Conservation (phyloP, 2,113 vertebrate genomes). For the Perccottus glenii region DNA sequence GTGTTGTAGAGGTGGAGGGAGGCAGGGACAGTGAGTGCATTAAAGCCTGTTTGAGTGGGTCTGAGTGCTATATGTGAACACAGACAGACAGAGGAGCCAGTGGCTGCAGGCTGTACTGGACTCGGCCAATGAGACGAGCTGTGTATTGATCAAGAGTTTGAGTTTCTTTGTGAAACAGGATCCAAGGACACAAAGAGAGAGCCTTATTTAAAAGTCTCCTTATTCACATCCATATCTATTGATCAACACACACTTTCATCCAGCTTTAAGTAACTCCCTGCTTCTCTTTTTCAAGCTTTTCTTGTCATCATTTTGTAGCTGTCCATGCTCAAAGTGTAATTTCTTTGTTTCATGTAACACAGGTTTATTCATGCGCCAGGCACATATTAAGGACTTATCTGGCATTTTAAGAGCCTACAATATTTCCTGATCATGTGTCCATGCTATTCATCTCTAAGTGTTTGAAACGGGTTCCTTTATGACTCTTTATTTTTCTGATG, state of each 20-base stretch:
- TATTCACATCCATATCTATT: conserved; percentile 73
- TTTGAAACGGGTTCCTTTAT: conserved; percentile 58
- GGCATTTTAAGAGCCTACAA: conserved; percentile 42
- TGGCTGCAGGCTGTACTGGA: conserved; percentile 46
- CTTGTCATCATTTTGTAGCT: conserved; percentile 20
- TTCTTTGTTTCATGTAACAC: conserved; percentile 12
- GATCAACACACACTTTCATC: conserved; percentile 70
- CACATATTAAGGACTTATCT: conserved; percentile 23
- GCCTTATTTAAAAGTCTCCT: conserved; percentile 75
- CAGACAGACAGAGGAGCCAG: conserved; percentile 46
- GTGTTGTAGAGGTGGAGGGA: conserved; percentile 33
- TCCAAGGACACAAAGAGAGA: conserved; percentile 62
- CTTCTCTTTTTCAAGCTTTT: conserved; percentile 26
- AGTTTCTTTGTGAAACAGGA: conserved; percentile 76
- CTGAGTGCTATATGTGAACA: conserved; percentile 29
- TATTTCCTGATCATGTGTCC: conserved; percentile 49
- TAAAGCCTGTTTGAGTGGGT: conserved; percentile 37
- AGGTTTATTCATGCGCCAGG: conserved; percentile 20
- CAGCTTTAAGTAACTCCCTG: conserved; percentile 66
- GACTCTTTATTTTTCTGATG: conserved; percentile 63
- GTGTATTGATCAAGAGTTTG: conserved; percentile 69
- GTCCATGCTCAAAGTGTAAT: conserved; percentile 15
- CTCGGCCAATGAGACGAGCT: conserved; percentile 47
- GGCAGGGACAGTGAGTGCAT: conserved; percentile 20
- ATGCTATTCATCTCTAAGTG: conserved; percentile 47